Evolutionary conservation across 2,113 vertebrate species (phyloP).

Genomic region (Apodemus sylvaticus): DNA sequence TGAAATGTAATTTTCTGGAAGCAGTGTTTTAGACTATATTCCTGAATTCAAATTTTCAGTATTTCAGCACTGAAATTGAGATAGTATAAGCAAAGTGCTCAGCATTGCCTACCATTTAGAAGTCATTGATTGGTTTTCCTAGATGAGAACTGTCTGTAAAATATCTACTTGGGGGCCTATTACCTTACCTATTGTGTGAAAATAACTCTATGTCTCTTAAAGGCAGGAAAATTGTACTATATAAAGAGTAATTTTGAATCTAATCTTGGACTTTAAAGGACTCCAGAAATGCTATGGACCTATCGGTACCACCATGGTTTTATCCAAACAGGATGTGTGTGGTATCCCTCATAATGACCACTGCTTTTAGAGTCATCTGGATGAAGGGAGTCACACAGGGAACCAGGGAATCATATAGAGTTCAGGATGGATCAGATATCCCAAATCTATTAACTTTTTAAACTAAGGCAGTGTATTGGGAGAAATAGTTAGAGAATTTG

Average conservation of each 20-base stretch:
- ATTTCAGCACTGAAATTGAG: neutral
- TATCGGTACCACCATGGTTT: neutral
- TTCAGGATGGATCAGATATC: neutral
- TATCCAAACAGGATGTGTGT: neutral
- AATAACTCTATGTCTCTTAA: neutral
- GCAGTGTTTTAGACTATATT: neutral
- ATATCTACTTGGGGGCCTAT: neutral
- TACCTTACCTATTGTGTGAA: neutral
- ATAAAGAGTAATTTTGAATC: neutral
- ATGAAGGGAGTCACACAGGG: fast-evolving
- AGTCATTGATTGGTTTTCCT: neutral
- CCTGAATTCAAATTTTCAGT: neutral
- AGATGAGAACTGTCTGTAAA: neutral
- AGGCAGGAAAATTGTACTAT: neutral
- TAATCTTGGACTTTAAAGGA: neutral
- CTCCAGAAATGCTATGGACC: neutral
- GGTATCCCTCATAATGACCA: neutral
- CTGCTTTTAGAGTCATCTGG: neutral
- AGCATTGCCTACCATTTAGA: neutral
- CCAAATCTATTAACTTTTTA: neutral
- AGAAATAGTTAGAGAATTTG: neutral
- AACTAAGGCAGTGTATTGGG: neutral
- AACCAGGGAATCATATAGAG: neutral
- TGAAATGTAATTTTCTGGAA: constrained; percentile 32
- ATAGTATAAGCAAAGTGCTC: neutral